Conservation (phyloP, 2,888 invertebrate species). For the Thera obeliscata region DNA sequence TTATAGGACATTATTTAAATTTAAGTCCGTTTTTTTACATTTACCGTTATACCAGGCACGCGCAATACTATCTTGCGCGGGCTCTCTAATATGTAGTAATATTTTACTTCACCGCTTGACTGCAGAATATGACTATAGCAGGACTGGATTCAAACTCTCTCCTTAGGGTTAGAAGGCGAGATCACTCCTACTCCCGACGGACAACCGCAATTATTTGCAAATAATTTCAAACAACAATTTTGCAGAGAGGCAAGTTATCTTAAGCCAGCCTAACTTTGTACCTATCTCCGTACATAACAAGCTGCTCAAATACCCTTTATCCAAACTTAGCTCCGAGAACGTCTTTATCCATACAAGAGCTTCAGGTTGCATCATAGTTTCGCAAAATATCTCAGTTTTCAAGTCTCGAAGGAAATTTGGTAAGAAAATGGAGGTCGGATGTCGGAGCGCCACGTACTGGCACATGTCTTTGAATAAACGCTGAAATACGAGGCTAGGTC, state of each 20-base stretch:
- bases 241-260: background rate
- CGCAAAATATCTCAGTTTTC: slow-evolving; percentile 44
- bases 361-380: slow-evolving; percentile 40
- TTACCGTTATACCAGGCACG: too few species aligned
- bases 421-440: slow-evolving; percentile 45
- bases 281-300: slow-evolving; percentile 29
- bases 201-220: background rate
- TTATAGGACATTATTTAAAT: too few species aligned
- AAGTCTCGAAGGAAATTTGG: slow-evolving; percentile 46
- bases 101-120: too few species aligned
- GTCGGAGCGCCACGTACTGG: slow-evolving; percentile 34
- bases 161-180: too few species aligned
- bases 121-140: too few species aligned
- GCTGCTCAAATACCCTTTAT: slow-evolving; percentile 37
- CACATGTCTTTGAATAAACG: slow-evolving; percentile 47
- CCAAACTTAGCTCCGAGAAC: slow-evolving; percentile 37
- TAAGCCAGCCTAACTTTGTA: background rate
- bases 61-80: too few species aligned
- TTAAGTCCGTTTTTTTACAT: too few species aligned
- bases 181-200: too few species aligned
- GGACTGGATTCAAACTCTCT: too few species aligned
- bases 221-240: background rate
- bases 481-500: slow-evolving; percentile 41
- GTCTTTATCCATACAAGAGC: slow-evolving; percentile 40
- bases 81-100: too few species aligned